These are phyloP conservation scores for Tonatia bakeri DNA, from an alignment of 2,113 vertebrate genomes.

Conservation along the genomic window DNA sequence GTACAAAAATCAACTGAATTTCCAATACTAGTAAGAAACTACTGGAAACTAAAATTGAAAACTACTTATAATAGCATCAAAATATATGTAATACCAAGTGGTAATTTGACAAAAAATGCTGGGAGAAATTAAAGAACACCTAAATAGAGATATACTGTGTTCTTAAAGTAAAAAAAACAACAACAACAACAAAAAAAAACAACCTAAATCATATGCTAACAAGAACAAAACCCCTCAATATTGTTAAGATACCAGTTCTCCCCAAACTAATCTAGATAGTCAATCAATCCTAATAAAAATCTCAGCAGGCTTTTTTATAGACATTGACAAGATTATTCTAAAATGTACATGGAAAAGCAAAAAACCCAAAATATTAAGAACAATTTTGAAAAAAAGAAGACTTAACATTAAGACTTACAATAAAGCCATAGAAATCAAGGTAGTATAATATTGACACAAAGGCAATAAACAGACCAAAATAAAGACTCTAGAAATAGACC, in stretches of 20 bases:
- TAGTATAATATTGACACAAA: not conserved
- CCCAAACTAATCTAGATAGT: not conserved
- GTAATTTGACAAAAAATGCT: not conserved
- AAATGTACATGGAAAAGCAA: not conserved
- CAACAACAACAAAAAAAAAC: too few species aligned
- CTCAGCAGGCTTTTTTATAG: not conserved
- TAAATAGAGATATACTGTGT: not conserved
- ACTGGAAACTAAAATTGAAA: not conserved
- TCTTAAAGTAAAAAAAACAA: not conserved
- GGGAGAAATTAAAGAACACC: not conserved
- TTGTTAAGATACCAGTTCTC: not conserved
- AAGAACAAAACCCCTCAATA: not conserved
- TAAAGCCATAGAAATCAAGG: not conserved
- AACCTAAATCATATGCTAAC: too few species aligned
- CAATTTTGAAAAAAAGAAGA: not conserved
- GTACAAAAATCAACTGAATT: not conserved
- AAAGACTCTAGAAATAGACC: not conserved
- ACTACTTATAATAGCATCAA: not conserved
- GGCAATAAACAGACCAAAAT: not conserved
- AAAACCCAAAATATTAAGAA: not conserved
- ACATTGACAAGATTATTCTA: not conserved
- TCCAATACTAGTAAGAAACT: not conserved
- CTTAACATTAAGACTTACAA: not conserved
- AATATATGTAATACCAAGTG: not conserved
- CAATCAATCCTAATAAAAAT: not conserved